These are phyloP conservation scores for Trematocara variabile DNA, from an alignment of 2,113 vertebrate species.

Conservation along the genomic window DNA sequence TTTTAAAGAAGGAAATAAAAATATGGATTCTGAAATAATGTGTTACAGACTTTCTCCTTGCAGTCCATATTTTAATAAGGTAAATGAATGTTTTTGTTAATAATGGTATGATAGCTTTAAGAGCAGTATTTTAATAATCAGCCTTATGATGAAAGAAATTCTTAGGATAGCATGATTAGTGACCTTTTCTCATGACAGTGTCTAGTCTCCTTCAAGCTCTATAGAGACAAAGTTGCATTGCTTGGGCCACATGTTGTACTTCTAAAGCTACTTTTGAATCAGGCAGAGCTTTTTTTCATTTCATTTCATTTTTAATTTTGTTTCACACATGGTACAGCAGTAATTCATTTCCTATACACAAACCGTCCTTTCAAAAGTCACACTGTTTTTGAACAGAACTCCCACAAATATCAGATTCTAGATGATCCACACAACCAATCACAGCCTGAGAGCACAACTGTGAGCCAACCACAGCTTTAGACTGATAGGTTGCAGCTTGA, in stretches of 20 bases:
- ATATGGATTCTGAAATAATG: background rate
- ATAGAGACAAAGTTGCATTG: background rate
- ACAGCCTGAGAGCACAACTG: background rate
- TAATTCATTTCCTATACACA: background rate
- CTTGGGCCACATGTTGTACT: background rate
- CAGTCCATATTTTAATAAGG: background rate
- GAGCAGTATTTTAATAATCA: background rate
- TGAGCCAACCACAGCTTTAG: slow-evolving; percentile 14
- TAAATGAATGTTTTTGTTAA: background rate
- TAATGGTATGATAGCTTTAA: background rate
- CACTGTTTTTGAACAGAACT: background rate
- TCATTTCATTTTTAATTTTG: background rate
- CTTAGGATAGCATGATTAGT: background rate
- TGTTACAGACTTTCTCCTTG: background rate
- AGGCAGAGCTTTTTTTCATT: background rate
- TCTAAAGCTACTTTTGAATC: background rate
- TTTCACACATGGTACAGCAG: background rate
- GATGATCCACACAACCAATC: slow-evolving; percentile 1
- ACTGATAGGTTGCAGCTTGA: slow-evolving; percentile 43
- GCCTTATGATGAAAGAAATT: background rate
- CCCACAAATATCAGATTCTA: background rate
- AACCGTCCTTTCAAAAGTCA: background rate
- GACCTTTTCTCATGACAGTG: background rate
- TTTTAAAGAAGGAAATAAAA: background rate
- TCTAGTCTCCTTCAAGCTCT: background rate